Base-by-base conservation (phyloP, 2,797 vertebrate species). In the Otus scops region DNA sequence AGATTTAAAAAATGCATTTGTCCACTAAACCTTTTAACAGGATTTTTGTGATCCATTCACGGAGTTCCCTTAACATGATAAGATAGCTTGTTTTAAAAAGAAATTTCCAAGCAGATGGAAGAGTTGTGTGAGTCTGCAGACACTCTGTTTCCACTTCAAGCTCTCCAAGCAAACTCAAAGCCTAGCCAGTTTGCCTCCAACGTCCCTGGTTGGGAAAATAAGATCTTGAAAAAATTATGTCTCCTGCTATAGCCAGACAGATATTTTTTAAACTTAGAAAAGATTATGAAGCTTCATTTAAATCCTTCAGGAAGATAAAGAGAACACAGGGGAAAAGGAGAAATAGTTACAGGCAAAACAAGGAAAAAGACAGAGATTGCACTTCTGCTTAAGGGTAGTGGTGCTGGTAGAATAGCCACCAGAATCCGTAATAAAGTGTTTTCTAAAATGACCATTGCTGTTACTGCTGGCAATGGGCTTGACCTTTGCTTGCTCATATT, bases 51-150 rank as follows among this genome's bases (percentile, higher is more conserved):
- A 84, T 79, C n/a, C 28, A 36, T 64, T 78, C 57, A 28, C 11
- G 60, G 67, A 76, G 13, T 11, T 83, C 43, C 20, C 20, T 38
- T 73, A 68, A 57, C 10, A 19, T 3, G 9, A 18, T 53, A 64
- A 85, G 9, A 82, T 15, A 59, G n/a, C 14, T 83, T 36, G 47
- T 78, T 87, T 94, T 19, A 54, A 71, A 93, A 94, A 78, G 41
- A 65, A 17, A 65, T 88, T 90, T 95, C 68, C 89, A 97, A 95
- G 71, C 76, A 94, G 69, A 83, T 95, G 70, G 79, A 74, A 85
- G 78, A 87, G 26, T 70, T 70, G 30, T 89, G 51, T 30, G 32
- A 96, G 34, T 63, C 64, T 92, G 75, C 73, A 93, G 65, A 88
- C 74, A 74, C 21, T 81, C 16, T 56, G 48, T 88, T 60, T 93